phyloP scores from a whole-genome alignment of 2,888 invertebrate genomes.

The Cotesia congregata region DNA sequence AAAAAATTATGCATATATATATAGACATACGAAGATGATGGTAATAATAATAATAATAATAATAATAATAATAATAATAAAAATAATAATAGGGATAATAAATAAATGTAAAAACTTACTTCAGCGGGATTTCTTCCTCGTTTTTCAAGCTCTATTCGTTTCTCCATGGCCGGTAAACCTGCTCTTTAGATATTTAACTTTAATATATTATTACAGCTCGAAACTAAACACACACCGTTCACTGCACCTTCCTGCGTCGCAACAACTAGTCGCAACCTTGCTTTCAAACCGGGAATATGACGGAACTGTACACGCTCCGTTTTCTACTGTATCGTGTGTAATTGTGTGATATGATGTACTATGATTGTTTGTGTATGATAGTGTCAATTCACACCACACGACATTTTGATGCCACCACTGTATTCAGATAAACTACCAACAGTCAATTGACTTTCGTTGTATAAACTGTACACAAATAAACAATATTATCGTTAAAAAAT shows the following conservation, averaged over 20 bases:
- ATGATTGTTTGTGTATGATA: neutral
- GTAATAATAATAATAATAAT: neutral
- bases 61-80: slow-evolving; percentile 3
- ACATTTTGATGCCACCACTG: neutral
- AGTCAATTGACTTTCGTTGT: neutral
- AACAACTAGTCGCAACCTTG: slow-evolving; percentile 65
- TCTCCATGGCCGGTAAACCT: slow-evolving; percentile 81
- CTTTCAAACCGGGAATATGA: slow-evolving; percentile 68
- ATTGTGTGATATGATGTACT: neutral
- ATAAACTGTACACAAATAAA: neutral
- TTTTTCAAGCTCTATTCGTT: slow-evolving; percentile 94
- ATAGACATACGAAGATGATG: neutral
- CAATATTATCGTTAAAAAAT: too few relatives aligned
- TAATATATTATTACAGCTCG: neutral
- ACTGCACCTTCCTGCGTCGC: slow-evolving; percentile 66
- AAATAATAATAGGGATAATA: neutral
- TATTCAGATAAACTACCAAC: neutral
- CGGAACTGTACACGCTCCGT: slow-evolving; percentile 56
- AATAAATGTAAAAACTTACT: slow-evolving; percentile 75
- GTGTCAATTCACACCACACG: slow-evolving; percentile 5
- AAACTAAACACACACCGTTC: slow-evolving; percentile 39
- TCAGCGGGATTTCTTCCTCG: slow-evolving; percentile 91
- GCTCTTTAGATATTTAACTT: slow-evolving; percentile 43
- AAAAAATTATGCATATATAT: neutral
- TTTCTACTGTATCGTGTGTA: slow-evolving; percentile 2